Evolutionary conservation across 2,113 vertebrate genomes (phyloP).

Genomic region (Passer domesticus): DNA sequence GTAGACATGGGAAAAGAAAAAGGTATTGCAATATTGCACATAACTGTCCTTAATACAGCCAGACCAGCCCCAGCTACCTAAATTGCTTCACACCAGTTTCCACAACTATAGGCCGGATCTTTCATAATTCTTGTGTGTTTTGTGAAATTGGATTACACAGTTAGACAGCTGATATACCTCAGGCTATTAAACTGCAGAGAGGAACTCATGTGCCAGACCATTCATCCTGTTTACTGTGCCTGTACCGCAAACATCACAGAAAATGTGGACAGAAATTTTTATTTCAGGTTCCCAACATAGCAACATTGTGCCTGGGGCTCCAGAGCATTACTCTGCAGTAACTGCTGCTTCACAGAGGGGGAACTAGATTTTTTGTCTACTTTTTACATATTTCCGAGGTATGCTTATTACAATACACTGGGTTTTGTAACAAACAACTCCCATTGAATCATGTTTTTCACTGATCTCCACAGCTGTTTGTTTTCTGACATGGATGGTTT

Average conservation of each 20-base stretch:
- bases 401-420: background rate
- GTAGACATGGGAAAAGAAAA: background rate
- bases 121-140: background rate
- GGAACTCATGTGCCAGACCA: background rate
- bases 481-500: background rate
- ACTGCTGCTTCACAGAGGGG: background rate
- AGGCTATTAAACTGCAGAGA: background rate
- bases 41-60: background rate
- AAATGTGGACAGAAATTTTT: background rate
- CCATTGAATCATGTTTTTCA: background rate
- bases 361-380: background rate
- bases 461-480: background rate
- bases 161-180: background rate
- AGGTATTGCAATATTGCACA: background rate
- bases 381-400: rapidly evolving
- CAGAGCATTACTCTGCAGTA: background rate
- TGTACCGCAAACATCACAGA: background rate
- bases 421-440: background rate
- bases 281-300: background rate
- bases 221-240: background rate
- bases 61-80: background rate
- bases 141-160: background rate
- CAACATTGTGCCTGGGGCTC: background rate
- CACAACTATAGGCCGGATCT: background rate
- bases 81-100: background rate